A percentile compares a stretch with the other conserved stretches of the same genome.
Conservation (phyloP, 1,140 invertebrate species). For the Andrena cerasifolii region DNA sequence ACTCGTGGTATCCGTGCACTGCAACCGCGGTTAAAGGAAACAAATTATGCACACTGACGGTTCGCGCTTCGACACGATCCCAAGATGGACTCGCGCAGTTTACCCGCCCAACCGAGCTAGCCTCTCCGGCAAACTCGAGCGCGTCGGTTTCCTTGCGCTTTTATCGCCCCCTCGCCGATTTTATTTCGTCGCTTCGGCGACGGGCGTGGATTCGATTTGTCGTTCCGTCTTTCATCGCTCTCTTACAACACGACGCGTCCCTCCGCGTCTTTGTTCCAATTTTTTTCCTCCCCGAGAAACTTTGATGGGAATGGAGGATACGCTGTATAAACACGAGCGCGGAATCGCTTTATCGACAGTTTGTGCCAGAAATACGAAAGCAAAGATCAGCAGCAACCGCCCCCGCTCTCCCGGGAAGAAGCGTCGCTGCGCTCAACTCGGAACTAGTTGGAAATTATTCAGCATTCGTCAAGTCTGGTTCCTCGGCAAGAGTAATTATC, state of each 20-base stretch:
- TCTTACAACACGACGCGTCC: not conserved
- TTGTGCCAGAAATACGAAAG: no score
- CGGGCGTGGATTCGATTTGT: not conserved
- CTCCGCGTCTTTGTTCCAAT: not conserved
- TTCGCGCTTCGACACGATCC: conserved; percentile 38
- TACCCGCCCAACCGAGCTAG: not conserved
- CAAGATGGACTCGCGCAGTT: not conserved
- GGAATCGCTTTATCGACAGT: not conserved
- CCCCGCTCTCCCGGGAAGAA: no score
- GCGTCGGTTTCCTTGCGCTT: not conserved
- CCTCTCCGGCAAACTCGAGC: not conserved
- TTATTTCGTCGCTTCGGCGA: not conserved
- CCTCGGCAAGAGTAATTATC: no score
- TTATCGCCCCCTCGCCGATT: conserved; percentile 17
- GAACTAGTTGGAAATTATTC: no score
- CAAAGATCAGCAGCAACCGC: no score
- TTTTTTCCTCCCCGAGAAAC: not conserved
- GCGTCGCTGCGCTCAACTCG: no score
- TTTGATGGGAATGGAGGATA: not conserved
- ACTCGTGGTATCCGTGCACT: conserved; percentile 15
- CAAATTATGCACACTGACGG: conserved; percentile 63
- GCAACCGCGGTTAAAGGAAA: conserved; percentile 61
- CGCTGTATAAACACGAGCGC: not conserved
- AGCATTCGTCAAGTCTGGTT: no score
- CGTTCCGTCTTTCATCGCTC: not conserved